Evolutionary conservation across 1,140 invertebrate species (phyloP).

Genomic region (Cyrtorhinus lividipennis): DNA sequence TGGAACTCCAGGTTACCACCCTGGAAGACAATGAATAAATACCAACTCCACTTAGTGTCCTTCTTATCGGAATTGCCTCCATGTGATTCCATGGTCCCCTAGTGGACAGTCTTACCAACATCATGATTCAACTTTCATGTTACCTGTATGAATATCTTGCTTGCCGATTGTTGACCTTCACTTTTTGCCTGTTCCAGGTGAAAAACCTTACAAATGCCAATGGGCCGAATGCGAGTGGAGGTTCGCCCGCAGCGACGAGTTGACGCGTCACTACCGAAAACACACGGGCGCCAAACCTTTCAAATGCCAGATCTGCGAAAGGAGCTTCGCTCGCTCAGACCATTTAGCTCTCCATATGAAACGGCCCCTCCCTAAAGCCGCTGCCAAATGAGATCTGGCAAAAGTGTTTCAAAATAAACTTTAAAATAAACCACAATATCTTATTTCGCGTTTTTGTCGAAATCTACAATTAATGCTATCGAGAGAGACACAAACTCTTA

Average conservation of each 20-base stretch:
- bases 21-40: too few species aligned
- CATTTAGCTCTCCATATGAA: conserved; percentile 96
- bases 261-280: conserved; percentile 94
- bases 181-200: conserved; percentile 60
- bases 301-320: conserved; percentile 86
- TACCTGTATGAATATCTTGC: too few species aligned
- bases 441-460: neutral
- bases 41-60: too few species aligned
- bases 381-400: neutral
- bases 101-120: too few species aligned
- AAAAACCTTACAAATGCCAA: conserved; percentile 92
- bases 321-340: conserved; percentile 87
- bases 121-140: too few species aligned
- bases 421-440: neutral
- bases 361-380: conserved; percentile 68
- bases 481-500: neutral
- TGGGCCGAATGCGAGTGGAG: conserved; percentile 92
- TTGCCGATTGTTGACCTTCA: too few species aligned
- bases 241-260: conserved; percentile 90
- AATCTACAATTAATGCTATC: neutral
- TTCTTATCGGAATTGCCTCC: too few species aligned
- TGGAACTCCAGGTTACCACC: too few species aligned
- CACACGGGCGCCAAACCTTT: too few species aligned
- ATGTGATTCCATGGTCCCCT: too few species aligned
- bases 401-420: neutral